Percentiles rank a stretch among this genome's conserved stretches.
phyloP scores from a whole-genome alignment of 2,797 vertebrate species.

The Perdix hodgsoniae region DNA sequence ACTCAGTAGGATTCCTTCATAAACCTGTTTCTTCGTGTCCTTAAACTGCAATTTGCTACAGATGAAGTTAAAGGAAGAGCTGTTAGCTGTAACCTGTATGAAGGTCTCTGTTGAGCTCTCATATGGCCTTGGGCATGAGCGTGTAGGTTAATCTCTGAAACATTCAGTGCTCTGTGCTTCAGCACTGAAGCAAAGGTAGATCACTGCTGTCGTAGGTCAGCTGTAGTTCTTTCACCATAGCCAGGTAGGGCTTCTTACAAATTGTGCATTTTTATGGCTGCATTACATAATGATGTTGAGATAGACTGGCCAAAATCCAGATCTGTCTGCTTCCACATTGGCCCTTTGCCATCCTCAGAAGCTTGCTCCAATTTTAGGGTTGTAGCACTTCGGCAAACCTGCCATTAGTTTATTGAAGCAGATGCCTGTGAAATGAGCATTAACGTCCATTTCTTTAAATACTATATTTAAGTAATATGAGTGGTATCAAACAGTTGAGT shows the following conservation, averaged over 20 bases:
- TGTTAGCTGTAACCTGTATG: neutral
- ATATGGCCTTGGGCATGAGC: neutral
- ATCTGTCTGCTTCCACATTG: neutral
- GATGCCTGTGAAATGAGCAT: neutral
- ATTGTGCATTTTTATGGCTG: neutral
- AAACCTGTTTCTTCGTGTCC: slow-evolving; percentile 12
- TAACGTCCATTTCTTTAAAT: neutral
- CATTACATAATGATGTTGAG: neutral
- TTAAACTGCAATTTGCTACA: neutral
- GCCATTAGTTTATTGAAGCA: neutral
- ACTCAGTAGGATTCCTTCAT: neutral
- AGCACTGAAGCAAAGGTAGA: neutral
- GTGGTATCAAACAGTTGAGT: neutral
- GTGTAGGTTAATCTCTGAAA: neutral
- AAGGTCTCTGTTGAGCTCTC: neutral
- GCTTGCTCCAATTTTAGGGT: neutral
- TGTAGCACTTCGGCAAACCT: neutral
- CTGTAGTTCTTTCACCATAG: neutral
- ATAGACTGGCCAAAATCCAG: slow-evolving; percentile 11
- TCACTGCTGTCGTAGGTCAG: neutral
- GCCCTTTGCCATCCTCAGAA: neutral
- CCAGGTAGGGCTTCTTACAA: neutral
- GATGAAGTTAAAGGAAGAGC: neutral
- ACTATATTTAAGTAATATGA: fast-evolving
- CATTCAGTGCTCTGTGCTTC: neutral